Conservation (phyloP, 1,140 invertebrate species). For the Ceratina australensis region DNA sequence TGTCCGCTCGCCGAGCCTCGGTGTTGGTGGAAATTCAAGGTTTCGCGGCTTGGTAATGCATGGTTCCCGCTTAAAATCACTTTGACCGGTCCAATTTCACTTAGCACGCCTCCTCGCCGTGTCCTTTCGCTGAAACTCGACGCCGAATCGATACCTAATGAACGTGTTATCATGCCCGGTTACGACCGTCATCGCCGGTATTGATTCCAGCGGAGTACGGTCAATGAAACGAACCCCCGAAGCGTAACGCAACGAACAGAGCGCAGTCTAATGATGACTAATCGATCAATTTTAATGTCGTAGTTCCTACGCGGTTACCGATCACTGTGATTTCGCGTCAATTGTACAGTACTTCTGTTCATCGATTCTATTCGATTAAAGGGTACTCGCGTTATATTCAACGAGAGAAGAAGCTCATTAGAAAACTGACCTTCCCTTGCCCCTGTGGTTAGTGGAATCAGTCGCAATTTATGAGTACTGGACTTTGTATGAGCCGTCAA, state of each 20-base stretch:
- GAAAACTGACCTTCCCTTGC: neutral
- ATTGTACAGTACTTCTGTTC: neutral
- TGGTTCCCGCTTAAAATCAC: slow-evolving; percentile 33
- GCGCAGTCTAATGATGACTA: neutral
- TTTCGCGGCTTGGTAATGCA: slow-evolving; percentile 23
- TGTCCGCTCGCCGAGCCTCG: neutral
- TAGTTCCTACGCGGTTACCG: neutral
- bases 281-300: slow-evolving; percentile 44
- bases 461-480: neutral
- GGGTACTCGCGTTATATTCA: neutral
- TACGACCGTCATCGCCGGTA: neutral
- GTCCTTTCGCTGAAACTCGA: slow-evolving; percentile 3
- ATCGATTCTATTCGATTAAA: slow-evolving; percentile 1
- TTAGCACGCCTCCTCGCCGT: slow-evolving; percentile 5
- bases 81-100: slow-evolving; percentile 18
- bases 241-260: neutral
- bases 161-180: neutral
- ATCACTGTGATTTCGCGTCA: slow-evolving; percentile 28
- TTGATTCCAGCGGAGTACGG: slow-evolving; percentile 11
- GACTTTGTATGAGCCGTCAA: too few relatives aligned
- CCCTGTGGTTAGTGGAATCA: neutral
- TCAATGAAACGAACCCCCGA: neutral
- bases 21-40: slow-evolving; percentile 26
- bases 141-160: slow-evolving; percentile 2
- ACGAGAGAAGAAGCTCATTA: slow-evolving; percentile 5